Base-by-base conservation (phyloP, 2,888 invertebrate genomes). In the Antitype chi region DNA sequence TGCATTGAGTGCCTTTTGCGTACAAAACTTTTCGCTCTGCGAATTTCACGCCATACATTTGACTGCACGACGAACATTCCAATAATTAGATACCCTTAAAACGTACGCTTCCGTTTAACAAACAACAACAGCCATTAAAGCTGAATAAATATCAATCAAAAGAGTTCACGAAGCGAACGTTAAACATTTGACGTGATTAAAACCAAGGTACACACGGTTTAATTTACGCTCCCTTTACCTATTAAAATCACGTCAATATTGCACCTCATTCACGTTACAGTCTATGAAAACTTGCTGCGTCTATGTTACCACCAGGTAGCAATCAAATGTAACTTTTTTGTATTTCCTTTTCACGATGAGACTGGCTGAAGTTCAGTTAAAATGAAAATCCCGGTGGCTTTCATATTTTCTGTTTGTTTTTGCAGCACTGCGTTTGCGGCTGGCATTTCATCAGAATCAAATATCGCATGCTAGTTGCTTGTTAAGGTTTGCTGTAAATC, bases 301-400 rank as follows among this genome's bases (percentile, higher is more conserved):
- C n/a, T n/a, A 13, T 25, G 38, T 28, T 38, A 63, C 49, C 67
- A 32, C 47, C 15, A 38, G 25, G 17, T 13, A 68, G 20, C 15
- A 63, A 63, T 28, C 55, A 25, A 38, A n/a, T 52, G 6, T 23
- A 15, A 28, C 3, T 52, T 43, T 43, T 67, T 47, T 49, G 64
- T 55, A 28, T 53, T 53, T 49, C 23, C 5, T 55, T 23, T 53
- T 20, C 13, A 64, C 43, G 28, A 63, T 28, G 43, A 53, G 17
- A 25, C 64, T 57, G 64, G 49, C 15, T 55, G 17, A 43, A 77
- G 70, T 53, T 47, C n/a, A 53, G 57, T 70, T 25, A 43, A 59
- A 64, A 71, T 59, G 9, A 64, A 78, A 78, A 72, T 25, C 52
- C 63, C 32, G 17, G n/a, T 23, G 23, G 52, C 79, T 17, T 23